These are phyloP conservation scores for Vicugna pacos DNA, from an alignment of 2,113 vertebrate species.

Conservation along the genomic window DNA sequence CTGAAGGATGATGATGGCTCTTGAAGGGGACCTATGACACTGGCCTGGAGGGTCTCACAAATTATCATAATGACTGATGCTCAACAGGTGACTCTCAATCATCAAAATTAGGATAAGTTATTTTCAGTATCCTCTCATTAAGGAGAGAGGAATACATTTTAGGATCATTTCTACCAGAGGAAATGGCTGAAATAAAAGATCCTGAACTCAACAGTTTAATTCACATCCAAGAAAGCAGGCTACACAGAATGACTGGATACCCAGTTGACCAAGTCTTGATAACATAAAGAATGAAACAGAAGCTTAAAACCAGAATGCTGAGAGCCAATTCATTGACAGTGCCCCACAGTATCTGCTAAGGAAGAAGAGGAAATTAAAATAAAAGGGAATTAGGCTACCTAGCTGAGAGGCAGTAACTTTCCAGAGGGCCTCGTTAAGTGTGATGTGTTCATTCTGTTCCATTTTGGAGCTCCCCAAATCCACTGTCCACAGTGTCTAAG, in stretches of 20 bases:
- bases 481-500: not conserved
- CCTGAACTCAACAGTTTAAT: slow-evolving; percentile 29
- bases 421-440: slow-evolving; percentile 52
- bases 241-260: slow-evolving; percentile 1
- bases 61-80: not conserved
- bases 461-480: slow-evolving; percentile 53
- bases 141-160: slow-evolving; percentile 33
- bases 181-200: slow-evolving; percentile 49
- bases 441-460: slow-evolving; percentile 44
- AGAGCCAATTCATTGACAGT: slow-evolving; percentile 48
- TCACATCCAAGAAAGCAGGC: slow-evolving; percentile 41
- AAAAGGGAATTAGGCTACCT: slow-evolving; percentile 20
- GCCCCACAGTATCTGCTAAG: slow-evolving; percentile 56
- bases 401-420: slow-evolving; percentile 10
- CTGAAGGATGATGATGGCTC: not conserved
- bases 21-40: not conserved
- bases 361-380: slow-evolving; percentile 63
- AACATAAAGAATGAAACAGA: slow-evolving; percentile 30
- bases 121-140: slow-evolving; percentile 12
- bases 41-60: not conserved
- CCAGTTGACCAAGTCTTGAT: slow-evolving; percentile 34
- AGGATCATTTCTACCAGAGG: not conserved
- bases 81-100: not conserved
- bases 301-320: slow-evolving; percentile 48
- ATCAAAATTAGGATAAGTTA: not conserved